These are phyloP conservation scores for Bubo scandiacus DNA, from an alignment of 2,113 vertebrate species.

Conservation along the genomic window DNA sequence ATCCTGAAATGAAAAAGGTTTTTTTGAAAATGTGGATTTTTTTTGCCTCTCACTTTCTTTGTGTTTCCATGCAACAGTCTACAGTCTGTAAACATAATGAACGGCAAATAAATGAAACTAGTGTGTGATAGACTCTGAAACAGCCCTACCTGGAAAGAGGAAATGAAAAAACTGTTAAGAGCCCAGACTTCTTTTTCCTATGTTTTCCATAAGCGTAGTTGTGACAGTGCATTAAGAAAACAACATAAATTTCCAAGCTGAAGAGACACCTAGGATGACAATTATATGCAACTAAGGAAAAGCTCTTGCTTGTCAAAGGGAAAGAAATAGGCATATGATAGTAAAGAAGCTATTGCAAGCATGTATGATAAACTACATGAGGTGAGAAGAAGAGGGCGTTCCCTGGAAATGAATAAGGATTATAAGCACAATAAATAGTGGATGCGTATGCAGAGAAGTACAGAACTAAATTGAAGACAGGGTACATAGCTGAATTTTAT, in stretches of 20 bases:
- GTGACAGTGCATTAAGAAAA: not conserved
- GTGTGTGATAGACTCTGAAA: not conserved
- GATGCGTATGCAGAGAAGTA: not conserved
- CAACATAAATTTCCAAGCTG: not conserved
- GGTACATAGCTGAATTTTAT: not conserved
- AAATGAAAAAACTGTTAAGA: not conserved
- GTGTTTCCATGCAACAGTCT: not conserved
- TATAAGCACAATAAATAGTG: not conserved
- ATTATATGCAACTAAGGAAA: not conserved
- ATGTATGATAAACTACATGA: not conserved
- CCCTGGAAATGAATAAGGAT: not conserved
- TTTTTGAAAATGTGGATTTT: fast-evolving
- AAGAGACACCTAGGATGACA: not conserved
- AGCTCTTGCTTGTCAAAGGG: not conserved
- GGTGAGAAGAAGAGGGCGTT: not conserved
- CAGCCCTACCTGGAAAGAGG: not conserved
- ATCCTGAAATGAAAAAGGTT: not conserved
- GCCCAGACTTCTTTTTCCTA: not conserved
- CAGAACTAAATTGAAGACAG: not conserved
- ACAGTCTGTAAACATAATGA: not conserved
- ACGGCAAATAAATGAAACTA: not conserved
- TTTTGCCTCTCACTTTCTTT: not conserved
- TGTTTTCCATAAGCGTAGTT: not conserved
- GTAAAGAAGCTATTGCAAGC: not conserved
- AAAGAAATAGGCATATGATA: not conserved